Conservation (phyloP, 2,888 invertebrate genomes). For the Pseudococcus longispinus region DNA sequence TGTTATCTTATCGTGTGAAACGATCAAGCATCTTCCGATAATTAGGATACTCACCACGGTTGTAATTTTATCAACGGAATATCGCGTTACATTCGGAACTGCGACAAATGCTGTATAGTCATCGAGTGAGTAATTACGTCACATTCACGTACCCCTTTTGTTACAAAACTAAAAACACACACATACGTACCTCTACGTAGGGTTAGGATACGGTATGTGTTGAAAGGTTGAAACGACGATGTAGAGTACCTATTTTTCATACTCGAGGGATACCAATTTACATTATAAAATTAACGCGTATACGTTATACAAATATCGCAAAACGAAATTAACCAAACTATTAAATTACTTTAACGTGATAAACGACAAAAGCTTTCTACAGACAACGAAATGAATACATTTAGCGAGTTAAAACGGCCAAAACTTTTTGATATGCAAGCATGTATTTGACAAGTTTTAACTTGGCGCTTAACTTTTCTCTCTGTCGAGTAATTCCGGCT, state of each 20-base stretch:
- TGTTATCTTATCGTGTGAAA: not conserved
- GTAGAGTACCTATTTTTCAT: slow-evolving; percentile 15
- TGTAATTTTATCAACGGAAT: not conserved
- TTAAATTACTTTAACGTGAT: slow-evolving; percentile 43
- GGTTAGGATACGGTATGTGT: not conserved
- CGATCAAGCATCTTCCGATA: not conserved
- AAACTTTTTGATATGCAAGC: slow-evolving; percentile 45
- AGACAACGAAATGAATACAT: slow-evolving; percentile 45
- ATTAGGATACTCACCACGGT: not conserved
- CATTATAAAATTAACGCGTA: slow-evolving; percentile 10
- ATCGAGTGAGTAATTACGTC: not conserved
- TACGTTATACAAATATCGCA: slow-evolving; percentile 9
- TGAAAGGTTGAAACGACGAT: not conserved
- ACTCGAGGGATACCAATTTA: not conserved
- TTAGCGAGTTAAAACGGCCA: slow-evolving; percentile 29
- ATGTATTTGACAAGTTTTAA: slow-evolving; percentile 39
- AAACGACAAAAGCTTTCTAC: slow-evolving; percentile 39
- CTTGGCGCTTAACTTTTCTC: not conserved
- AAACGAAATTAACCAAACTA: slow-evolving; percentile 18
- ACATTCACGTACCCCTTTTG: not conserved
- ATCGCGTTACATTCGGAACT: not conserved
- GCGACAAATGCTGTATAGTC: not conserved
- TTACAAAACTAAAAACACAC: not conserved
- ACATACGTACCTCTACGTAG: too few species aligned
- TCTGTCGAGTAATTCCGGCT: not conserved